These are phyloP conservation scores for Oryzias curvinotus DNA, from an alignment of 2,113 vertebrate species.

Conservation along the genomic window DNA sequence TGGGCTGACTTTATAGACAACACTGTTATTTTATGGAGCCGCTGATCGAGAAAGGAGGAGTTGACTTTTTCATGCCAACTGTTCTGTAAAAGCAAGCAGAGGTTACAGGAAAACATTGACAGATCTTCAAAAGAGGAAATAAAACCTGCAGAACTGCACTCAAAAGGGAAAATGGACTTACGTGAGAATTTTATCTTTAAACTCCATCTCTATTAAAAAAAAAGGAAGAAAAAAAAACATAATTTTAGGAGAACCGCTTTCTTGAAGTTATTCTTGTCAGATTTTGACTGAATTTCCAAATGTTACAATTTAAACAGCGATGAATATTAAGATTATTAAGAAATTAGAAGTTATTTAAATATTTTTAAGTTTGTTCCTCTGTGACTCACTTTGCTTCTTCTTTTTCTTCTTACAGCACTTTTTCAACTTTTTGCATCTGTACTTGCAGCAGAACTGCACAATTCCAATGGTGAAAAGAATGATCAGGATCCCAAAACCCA, in stretches of 20 bases:
- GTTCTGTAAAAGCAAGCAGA: slow-evolving; percentile 54
- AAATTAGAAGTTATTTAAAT: no score
- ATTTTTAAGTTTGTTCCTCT: not conserved
- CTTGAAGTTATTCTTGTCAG: not conserved
- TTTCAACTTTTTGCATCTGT: slow-evolving; percentile 65
- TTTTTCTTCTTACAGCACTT: slow-evolving; percentile 70
- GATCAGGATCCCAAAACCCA: slow-evolving; percentile 67
- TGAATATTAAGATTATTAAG: no score
- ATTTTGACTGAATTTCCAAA: no score
- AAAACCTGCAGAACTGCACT: slow-evolving; percentile 1
- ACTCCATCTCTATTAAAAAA: slow-evolving; percentile 49
- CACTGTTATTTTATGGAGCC: slow-evolving; percentile 53
- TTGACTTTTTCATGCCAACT: slow-evolving; percentile 56
- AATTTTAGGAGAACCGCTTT: no score
- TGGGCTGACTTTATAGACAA: no score
- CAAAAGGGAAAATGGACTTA: slow-evolving; percentile 47
- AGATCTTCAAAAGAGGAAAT: not conserved
- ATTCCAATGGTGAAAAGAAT: slow-evolving; percentile 66
- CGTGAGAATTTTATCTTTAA: slow-evolving; percentile 71
- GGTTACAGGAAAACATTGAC: not conserved
- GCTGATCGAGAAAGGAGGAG: slow-evolving; percentile 66
- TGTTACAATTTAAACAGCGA: no score
- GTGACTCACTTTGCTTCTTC: slow-evolving; percentile 66
- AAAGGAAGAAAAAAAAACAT: not conserved
- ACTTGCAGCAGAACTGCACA: slow-evolving; percentile 64